Evolutionary conservation across 1,140 invertebrate species (phyloP), one percentile per base, ranked within the genome.

Genomic region (Marisa cornuarietis): DNA sequence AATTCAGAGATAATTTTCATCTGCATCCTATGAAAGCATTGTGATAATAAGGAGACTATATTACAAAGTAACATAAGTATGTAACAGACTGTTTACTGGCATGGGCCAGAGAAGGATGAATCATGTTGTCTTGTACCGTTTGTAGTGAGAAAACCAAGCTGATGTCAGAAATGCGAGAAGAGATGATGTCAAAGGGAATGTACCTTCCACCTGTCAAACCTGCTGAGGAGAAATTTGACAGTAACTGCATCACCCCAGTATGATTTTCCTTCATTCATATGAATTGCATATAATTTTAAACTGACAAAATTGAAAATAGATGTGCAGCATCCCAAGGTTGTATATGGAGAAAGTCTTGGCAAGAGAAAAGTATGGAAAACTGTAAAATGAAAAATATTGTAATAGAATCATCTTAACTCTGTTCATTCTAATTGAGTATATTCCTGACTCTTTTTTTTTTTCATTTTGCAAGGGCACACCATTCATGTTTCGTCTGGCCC

Each of bases 181-280:
- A 93, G 79, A 80, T 93, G 58, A 84, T 92, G 77, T 88, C 91
- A 0, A 96, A 96, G 91, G 98, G 97, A 1, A 93, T 93, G 80
- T 92, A 94, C 73, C 90, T 99, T 73, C 98, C 98, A 16, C 95
- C 96, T 6, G 95, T 96, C 84, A 99, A 98, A 92, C 93, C 95
- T 22, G 97, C 97, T 87, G 95, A 94, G 84, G 95, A 95, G 65
- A 96, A 99, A 92, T 99, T 99, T 92, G 98, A 99, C 90, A 98
- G 96, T 76, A 99, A 99, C 91, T 99, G 98, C 90, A 99, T 99
- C 86, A 99, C 98, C 24, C 98, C 98, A 11, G 94, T 91, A 85
- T 84, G 87, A 79, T 63, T 20, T 54, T 80, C 22, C 13, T 68
- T 68, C 65, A 24, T 63, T 63, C 7, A 18, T 63, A 42, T 42